phyloP scores from a whole-genome alignment of 1,140 invertebrate species.

The Drosophila fuyamai region DNA sequence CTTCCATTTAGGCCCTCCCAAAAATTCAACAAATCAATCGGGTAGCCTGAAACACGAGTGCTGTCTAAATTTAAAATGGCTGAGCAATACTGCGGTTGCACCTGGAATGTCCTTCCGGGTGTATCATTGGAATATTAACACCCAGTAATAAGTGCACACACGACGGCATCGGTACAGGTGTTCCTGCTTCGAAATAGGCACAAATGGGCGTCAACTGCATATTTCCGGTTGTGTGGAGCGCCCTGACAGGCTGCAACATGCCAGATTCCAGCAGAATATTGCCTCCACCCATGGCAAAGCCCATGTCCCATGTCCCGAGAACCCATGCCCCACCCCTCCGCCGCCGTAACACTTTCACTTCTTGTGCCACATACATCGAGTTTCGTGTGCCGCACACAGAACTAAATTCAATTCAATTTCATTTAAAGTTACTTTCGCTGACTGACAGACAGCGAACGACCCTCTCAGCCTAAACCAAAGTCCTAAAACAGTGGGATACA shows the following conservation, averaged over 20 bases:
- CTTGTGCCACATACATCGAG: conserved; percentile 35
- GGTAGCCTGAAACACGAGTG: conserved; percentile 26
- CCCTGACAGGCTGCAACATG: conserved; percentile 65
- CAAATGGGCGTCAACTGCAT: conserved; percentile 78
- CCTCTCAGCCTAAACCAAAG: conserved; percentile 48
- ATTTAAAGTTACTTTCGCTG: conserved; percentile 82
- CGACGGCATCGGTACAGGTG: conserved; percentile 28
- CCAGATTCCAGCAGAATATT: conserved; percentile 49
- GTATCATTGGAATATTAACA: conserved; percentile 45
- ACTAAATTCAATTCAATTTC: conserved; percentile 84
- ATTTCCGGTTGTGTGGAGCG: conserved; percentile 75
- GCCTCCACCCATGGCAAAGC: conserved; percentile 41
- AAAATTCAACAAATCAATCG: conserved; percentile 72
- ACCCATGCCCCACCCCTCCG: conserved; percentile 1
- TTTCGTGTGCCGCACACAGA: conserved; percentile 78
- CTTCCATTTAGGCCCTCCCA: conserved; percentile 52
- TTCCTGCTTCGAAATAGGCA: conserved; percentile 51
- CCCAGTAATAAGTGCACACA: conserved; percentile 18
- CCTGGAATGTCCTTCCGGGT: conserved; percentile 35
- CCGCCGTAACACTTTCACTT: conserved; percentile 67
- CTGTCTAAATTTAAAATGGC: conserved; percentile 52
- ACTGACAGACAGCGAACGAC: conserved; percentile 76
- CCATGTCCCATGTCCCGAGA: conserved; percentile 16
- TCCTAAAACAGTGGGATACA: conserved; percentile 43
- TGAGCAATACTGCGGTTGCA: conserved; percentile 37